Conservation (phyloP, 2,797 vertebrate species). For the Coregonus suidteri region DNA sequence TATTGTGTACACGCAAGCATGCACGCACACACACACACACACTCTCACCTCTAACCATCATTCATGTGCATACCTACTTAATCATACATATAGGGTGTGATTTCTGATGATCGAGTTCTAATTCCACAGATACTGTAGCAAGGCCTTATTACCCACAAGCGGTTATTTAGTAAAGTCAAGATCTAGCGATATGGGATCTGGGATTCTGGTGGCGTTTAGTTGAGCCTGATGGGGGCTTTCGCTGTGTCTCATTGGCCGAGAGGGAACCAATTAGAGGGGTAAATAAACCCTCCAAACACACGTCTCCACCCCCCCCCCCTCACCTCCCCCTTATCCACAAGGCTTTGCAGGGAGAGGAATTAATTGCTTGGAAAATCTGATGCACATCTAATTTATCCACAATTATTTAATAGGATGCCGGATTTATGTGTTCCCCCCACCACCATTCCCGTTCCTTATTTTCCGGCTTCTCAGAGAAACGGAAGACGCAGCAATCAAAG, state of each 20-base stretch:
- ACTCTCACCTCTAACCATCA: not conserved
- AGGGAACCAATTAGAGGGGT: conserved; percentile 28
- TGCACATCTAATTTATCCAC: conserved; percentile 64
- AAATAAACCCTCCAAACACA: conserved; percentile 29
- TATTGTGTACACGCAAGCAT: not conserved
- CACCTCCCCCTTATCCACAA: conserved; percentile 26
- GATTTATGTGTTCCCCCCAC: conserved; percentile 42
- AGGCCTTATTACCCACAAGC: not conserved
- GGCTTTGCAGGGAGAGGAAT: conserved; percentile 48
- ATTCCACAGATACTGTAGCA: not conserved
- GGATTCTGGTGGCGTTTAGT: not conserved
- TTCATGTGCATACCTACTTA: too few species aligned
- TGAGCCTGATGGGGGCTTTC: not conserved
- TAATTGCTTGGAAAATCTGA: conserved; percentile 65
- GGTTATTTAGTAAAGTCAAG: not conserved
- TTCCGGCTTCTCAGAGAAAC: conserved; percentile 46
- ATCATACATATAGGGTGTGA: too few species aligned
- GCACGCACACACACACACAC: not conserved
- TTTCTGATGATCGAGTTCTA: not conserved
- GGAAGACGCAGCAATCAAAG: conserved; percentile 57
- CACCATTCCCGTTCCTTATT: conserved; percentile 45
- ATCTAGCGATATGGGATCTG: not conserved
- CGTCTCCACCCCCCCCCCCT: not conserved
- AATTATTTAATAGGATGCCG: conserved; percentile 71
- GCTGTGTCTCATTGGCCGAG: conserved; percentile 22